A percentile compares a stretch with the other conserved stretches of the same genome.
Conservation (phyloP, 2,113 vertebrate genomes). For the Tyrannus savana region DNA sequence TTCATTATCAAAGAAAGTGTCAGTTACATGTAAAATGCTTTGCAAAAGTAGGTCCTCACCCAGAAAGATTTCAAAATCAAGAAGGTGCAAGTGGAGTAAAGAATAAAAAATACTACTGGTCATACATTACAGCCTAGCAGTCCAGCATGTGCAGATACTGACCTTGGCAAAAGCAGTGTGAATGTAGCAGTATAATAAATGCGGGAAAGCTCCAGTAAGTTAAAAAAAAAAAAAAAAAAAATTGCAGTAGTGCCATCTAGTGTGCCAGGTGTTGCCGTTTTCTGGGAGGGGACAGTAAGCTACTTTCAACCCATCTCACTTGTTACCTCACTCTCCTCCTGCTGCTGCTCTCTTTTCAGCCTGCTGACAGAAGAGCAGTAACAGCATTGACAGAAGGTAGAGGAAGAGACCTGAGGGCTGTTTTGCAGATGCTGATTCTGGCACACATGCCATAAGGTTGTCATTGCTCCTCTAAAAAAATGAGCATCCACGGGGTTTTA, state of each 20-base stretch:
- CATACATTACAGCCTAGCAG: neutral
- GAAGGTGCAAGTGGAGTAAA: neutral
- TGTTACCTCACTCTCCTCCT: neutral
- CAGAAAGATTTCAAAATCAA: neutral
- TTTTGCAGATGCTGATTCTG: slow-evolving; percentile 41
- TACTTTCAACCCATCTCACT: neutral
- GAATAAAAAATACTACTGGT: neutral
- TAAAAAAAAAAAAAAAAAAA: neutral
- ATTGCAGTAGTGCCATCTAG: slow-evolving; percentile 75
- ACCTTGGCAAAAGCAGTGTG: neutral
- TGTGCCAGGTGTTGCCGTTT: slow-evolving; percentile 14
- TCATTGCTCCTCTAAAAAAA: neutral
- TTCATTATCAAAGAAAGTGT: neutral
- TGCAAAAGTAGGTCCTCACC: neutral
- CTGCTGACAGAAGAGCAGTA: neutral
- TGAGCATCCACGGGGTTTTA: neutral
- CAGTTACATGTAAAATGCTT: neutral
- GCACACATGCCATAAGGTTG: slow-evolving; percentile 22
- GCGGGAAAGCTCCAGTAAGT: neutral
- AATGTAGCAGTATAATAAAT: neutral
- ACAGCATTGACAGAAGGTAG: slow-evolving; percentile 5
- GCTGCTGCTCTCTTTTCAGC: neutral
- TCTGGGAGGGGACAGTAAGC: neutral
- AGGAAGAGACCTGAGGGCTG: neutral
- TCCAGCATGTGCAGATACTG: neutral